Evolutionary conservation across 2,797 vertebrate species (phyloP), one percentile per base, ranked within the genome.

Genomic region (Cossypha caffra): DNA sequence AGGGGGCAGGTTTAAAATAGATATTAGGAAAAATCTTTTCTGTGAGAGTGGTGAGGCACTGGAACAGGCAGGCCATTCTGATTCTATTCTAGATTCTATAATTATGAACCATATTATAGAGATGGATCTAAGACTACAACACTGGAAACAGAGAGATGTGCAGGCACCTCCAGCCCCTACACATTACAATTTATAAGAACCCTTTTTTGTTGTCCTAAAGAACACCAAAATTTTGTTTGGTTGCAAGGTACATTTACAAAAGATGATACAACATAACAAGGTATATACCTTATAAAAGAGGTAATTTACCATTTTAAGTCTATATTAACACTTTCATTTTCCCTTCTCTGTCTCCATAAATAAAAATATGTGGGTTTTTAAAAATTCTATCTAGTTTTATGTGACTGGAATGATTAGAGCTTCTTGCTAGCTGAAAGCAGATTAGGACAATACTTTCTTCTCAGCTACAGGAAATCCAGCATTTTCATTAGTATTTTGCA

Each of bases 401-500:
- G 61, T 88, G 72, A 83, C 54, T 64, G 31, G 52, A 95, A 95
- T 68, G 52, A 72, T 90, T 74, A 83, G 45, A 86, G 54, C 13
- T 69, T 93, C 72, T 82, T 89, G 58, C 37, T 87, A 33, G 82
- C 71, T 80, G 40, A 86, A 93, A 89, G 55, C 48, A 94, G 58
- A 93, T 90, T 79, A 90, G 47, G 47, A 93, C 64, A 95, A 52
- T 85, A 72, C 47, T 74, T 76, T 88, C 73, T 85, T 58, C 81
- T 90, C 87, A 88, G 68, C 81, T 95, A 94, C 85, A 76, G 83
- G 78, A 96, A 92, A 96, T 79, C 85, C 77, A 45, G 40, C 59
- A 71, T 96, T 97, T 92, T 77, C 90, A 87, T 94, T 73, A 96
- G 64, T 95, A 93, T 90, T 96, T 85, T 73, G 68, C 62, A 93